Evolutionary conservation across 2,113 vertebrate genomes (phyloP), one percentile per base, ranked within the genome.

Genomic region (Mugil cephalus): DNA sequence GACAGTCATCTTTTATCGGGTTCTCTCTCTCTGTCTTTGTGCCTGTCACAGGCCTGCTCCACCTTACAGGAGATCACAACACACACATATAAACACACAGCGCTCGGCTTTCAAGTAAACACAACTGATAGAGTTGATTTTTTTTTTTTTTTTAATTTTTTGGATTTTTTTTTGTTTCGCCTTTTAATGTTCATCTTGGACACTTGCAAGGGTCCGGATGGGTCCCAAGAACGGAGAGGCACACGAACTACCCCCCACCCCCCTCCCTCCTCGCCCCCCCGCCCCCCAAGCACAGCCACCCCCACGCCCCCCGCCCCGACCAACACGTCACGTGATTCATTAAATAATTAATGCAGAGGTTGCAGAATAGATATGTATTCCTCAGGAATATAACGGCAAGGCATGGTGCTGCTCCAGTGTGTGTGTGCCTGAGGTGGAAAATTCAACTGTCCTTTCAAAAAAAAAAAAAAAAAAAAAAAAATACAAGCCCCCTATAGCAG

Each of bases 261-360:
- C n/a, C n/a, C n/a, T n/a, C 8, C 43, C 6, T 1, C 4, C 43
- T 18, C 69, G 0, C 43, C 17, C 3, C 38, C 94, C 94, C 19
- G 2, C 91, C 91, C 93, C 90, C 92, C 90, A 92, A 92, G 94
- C 93, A 92, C 91, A 82, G 42, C 24, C 58, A 1, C 47, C 15
- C 59, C 69, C 92, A 39, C 51, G 51, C 86, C 79, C 24, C 95
- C 95, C 92, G 90, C 93, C 93, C 93, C 92, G 94, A 94, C 94
- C 92, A 92, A 88, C 81, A 61, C 90, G 89, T 95, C 97, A 98
- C 96, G 96, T 97, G 97, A 94, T 94, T 98, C 96, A 96, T 96
- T 96, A 96, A 96, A 97, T 97, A 96, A 98, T 98, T 96, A 98
- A 98, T 98, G 96, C 96, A 94, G 95, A 95, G 95, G 93, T 96